phyloP scores from a whole-genome alignment of 2,113 vertebrate species.

The Guaruba guarouba region DNA sequence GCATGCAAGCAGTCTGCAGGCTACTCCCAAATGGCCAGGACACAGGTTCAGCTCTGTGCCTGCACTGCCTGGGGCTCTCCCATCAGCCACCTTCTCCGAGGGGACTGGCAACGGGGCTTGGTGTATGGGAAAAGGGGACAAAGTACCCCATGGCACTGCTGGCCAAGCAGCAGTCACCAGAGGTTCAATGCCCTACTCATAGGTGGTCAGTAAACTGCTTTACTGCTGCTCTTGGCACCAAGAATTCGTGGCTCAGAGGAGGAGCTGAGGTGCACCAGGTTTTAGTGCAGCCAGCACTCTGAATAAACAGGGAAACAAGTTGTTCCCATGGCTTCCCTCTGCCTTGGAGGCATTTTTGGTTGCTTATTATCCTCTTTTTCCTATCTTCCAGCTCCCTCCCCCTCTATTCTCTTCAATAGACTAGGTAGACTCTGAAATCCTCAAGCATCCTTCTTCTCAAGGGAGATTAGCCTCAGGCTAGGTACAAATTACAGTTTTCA shows the following conservation, averaged over 20 bases:
- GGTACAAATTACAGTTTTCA: constrained; percentile 15
- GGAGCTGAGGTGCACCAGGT: not conserved
- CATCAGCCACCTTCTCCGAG: not conserved
- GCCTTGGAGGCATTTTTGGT: not conserved
- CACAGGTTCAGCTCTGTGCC: not conserved
- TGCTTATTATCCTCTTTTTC: constrained; percentile 7
- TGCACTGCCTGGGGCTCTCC: not conserved
- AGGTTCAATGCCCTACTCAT: fast-evolving
- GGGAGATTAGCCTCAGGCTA: not conserved
- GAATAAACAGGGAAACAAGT: not conserved
- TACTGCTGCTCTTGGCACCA: not conserved
- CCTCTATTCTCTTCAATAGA: not conserved
- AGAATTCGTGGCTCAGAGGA: not conserved
- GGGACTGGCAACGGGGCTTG: not conserved
- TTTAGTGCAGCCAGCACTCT: not conserved
- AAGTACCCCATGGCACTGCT: fast-evolving
- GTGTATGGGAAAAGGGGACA: not conserved
- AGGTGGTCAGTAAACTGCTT: not conserved
- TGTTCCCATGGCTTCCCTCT: not conserved
- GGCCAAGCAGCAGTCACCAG: not conserved
- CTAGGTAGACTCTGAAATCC: not conserved
- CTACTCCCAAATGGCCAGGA: not conserved
- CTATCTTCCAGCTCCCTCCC: not conserved
- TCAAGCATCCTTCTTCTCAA: not conserved
- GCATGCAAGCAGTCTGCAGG: not conserved